phyloP scores from a whole-genome alignment of 2,888 invertebrate genomes.

The Pseudeuparius sepicola region DNA sequence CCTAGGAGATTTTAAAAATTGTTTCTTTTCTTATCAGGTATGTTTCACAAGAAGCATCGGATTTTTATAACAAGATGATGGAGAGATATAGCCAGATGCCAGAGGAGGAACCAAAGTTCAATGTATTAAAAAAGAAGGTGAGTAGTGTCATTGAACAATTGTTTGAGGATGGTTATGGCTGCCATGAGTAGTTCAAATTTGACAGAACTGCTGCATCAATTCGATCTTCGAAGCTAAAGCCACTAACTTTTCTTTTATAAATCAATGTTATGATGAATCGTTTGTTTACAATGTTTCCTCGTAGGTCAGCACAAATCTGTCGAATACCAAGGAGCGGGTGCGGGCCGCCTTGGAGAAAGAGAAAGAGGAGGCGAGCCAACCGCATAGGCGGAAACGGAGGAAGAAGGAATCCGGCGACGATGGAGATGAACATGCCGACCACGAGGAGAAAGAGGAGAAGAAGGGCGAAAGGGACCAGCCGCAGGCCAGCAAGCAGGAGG shows the following conservation, averaged over 20 bases:
- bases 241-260: no score
- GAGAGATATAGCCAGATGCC: constrained; percentile 68
- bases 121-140: constrained; percentile 43
- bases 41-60: constrained; percentile 75
- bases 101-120: constrained; percentile 63
- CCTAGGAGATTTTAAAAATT: no score
- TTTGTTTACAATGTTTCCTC: constrained; percentile 4
- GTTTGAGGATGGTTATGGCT: no score
- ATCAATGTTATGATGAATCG: no score
- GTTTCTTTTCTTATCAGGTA: no score
- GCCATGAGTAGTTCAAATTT: no score
- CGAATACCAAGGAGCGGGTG: constrained; percentile 61
- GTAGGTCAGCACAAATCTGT: constrained; percentile 40
- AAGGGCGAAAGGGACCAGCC: constrained; percentile 29
- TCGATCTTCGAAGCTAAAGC: no score
- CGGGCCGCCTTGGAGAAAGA: constrained; percentile 62
- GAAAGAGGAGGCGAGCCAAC: constrained; percentile 60
- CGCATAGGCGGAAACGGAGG: constrained; percentile 53
- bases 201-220: no score
- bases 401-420: constrained; percentile 25
- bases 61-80: constrained; percentile 75
- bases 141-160: no score
- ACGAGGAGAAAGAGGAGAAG: constrained; percentile 37
- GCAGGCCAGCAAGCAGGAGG: not conserved
- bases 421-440: constrained; percentile 27